Conservation (phyloP, 1,140 invertebrate genomes). For the Pantala flavescens region DNA sequence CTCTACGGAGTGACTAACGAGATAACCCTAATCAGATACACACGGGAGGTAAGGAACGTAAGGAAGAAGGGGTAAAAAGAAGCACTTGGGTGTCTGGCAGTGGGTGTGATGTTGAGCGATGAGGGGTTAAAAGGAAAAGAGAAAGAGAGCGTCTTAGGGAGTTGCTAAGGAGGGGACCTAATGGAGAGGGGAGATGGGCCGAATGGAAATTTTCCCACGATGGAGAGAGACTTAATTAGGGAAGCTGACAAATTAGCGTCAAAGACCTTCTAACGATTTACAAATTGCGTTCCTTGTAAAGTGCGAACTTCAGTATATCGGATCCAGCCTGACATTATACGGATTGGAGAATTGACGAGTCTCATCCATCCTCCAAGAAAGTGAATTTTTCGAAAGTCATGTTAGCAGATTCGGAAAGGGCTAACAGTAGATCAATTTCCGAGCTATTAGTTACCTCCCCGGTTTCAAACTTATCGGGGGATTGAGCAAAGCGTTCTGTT, state of each 20-base stretch:
- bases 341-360: no score
- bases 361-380: no score
- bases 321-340: neutral
- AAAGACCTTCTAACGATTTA: neutral
- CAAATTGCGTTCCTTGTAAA: neutral
- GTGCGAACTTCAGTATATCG: neutral
- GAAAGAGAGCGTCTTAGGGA: neutral
- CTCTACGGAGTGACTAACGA: neutral
- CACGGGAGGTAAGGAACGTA: neutral
- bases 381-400: no score
- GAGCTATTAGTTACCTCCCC: no score
- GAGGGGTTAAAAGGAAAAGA: neutral
- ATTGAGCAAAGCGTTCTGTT: no score
- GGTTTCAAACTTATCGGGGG: no score
- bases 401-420: no score
- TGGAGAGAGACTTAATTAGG: slow-evolving; percentile 5
- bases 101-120: slow-evolving; percentile 3
- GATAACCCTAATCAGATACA: slow-evolving; percentile 1
- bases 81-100: neutral
- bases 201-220: neutral
- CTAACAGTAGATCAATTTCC: no score
- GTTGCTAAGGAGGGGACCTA: neutral
- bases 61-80: no score
- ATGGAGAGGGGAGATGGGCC: neutral
- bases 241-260: slow-evolving; percentile 5